Evolutionary conservation across 2,797 vertebrate species (phyloP), one percentile per base, ranked within the genome.

Genomic region (Pseudochirops cupreus): DNA sequence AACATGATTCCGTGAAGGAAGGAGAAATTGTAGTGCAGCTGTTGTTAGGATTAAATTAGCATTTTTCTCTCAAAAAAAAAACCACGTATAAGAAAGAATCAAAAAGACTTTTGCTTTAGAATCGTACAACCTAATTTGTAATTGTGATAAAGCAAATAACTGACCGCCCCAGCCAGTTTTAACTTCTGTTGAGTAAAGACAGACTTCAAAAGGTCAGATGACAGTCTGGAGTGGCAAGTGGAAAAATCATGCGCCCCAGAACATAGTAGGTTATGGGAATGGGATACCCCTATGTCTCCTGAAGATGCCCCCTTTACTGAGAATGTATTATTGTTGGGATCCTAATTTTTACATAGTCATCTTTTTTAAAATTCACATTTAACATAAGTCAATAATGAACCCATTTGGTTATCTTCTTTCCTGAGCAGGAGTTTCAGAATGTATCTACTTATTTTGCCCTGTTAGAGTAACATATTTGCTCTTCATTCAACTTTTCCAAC

Each of bases 1-100:
- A 98, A 98, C 96, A 96, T 95, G 98, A 98, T 97, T 98, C 98
- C 97, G 96, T 95, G 97, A 97, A 97, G 98, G 97, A 98, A 97
- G 96, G 96, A 97, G 82, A 94, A 98, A 98, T 96, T 98, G 97
- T 89, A 0, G 96, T 98, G 97, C 98, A 99, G 98, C 98, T 99
- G 98, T 98, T 98, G 94, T 97, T 97, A 93, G 97, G 97, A 97
- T 98, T 98, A 98, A 98, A 97, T 92, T 97, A 94, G 91, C 56
- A 93, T 92, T 91, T 94, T 93, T 95, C 26, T 6, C 53, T 13
- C 50, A 5, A 3, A 18, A 39, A 21, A 46, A 74, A n/a, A 74
- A 26, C 21, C 67, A 92, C 67, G 92, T 96, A 96, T 92, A 46
- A 95, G 67, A 53, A 97, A 91, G 82, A 95, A 67, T 92, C 96